These are phyloP conservation scores for Siniperca undulata DNA, from an alignment of 2,797 vertebrate species.

Conservation along the genomic window DNA sequence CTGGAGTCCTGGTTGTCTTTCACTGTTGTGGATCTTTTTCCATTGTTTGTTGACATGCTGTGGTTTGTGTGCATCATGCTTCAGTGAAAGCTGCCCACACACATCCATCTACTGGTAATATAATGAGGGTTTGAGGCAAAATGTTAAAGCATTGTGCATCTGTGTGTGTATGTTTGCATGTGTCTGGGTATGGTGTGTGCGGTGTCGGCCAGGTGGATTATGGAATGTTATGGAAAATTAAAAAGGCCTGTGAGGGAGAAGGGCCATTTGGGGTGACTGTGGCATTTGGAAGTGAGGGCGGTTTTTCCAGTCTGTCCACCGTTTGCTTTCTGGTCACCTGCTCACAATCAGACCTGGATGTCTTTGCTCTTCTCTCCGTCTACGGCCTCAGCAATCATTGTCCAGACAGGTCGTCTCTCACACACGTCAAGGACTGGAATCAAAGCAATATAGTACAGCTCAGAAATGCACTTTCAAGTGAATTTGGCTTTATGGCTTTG, in stretches of 20 bases:
- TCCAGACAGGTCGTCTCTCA: conserved; percentile 48
- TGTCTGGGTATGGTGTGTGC: conserved; percentile 49
- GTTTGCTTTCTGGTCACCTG: conserved; percentile 65
- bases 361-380: conserved; percentile 49
- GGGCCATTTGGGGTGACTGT: conserved; percentile 55
- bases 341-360: conserved; percentile 77
- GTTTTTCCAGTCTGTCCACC: conserved; percentile 67
- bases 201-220: conserved; percentile 67
- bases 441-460: conserved; percentile 22
- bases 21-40: conserved; percentile 31
- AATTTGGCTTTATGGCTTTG: conserved; percentile 5
- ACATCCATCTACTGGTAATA: conserved; percentile 38
- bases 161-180: conserved; percentile 41
- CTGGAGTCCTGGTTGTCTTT: conserved; percentile 27
- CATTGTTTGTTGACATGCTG: conserved; percentile 48
- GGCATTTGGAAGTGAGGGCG: conserved; percentile 63
- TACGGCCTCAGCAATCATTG: conserved; percentile 47
- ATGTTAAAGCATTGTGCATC: conserved; percentile 21
- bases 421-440: conserved; percentile 43
- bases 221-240: conserved; percentile 77
- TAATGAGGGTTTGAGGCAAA: conserved; percentile 12
- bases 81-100: conserved; percentile 46
- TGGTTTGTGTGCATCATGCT: conserved; percentile 40
- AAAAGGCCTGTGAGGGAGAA: conserved; percentile 68
- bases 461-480: conserved; percentile 16